Conservation (phyloP, 2,113 vertebrate species). For the Stigmatopora nigra region DNA sequence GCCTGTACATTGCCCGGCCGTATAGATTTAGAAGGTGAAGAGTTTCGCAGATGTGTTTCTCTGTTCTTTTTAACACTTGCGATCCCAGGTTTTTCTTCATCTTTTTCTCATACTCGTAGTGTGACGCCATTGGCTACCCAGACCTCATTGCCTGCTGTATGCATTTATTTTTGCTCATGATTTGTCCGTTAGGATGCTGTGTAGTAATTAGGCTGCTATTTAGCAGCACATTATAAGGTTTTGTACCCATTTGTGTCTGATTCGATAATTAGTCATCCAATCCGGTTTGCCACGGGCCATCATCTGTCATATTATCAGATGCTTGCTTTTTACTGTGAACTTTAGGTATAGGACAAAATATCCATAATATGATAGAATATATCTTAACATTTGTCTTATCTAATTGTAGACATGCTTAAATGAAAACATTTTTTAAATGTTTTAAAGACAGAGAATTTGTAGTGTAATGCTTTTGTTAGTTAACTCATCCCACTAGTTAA, state of each 20-base stretch:
- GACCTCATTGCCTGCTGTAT: not conserved
- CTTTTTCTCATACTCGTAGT: slow-evolving; percentile 48
- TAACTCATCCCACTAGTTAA: too few species aligned
- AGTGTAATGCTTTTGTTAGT: too few species aligned
- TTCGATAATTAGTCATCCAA: slow-evolving; percentile 27
- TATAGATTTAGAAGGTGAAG: slow-evolving; percentile 38
- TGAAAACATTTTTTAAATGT: too few species aligned
- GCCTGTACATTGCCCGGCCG: slow-evolving; percentile 20
- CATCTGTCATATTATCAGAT: slow-evolving; percentile 7
- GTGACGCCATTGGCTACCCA: slow-evolving; percentile 26
- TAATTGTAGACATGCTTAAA: not conserved
- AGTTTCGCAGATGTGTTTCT: slow-evolving; percentile 36
- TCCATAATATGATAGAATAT: not conserved
- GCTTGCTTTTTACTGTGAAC: not conserved
- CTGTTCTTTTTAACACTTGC: slow-evolving; percentile 24
- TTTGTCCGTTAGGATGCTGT: not conserved
- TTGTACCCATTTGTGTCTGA: slow-evolving; percentile 22
- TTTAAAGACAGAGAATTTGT: too few species aligned
- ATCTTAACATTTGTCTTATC: not conserved
- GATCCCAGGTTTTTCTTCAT: slow-evolving; percentile 37
- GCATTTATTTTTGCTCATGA: slow-evolving; percentile 11
- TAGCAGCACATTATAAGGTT: slow-evolving; percentile 12
- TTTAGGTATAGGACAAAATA: not conserved
- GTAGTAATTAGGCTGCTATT: slow-evolving; percentile 20
- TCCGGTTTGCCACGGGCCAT: slow-evolving; percentile 21